Evolutionary conservation across 2,888 invertebrate genomes (phyloP).

Genomic region (Scaptomyza caliginosa): DNA sequence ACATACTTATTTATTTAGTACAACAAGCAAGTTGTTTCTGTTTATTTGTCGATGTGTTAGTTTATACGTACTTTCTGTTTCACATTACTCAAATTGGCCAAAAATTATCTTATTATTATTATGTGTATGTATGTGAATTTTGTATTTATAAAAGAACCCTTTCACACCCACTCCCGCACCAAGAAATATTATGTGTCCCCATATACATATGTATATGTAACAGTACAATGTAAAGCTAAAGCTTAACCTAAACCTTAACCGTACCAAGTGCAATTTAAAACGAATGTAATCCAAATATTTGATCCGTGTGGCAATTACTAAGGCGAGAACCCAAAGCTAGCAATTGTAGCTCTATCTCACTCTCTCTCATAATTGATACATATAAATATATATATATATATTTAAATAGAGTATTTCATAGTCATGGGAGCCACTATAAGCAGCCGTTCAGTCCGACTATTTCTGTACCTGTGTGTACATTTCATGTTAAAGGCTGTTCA

Average conservation of each 20-base stretch:
- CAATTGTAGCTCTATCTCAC: constrained; percentile 29
- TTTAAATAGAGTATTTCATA: constrained; percentile 14
- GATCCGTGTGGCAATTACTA: constrained; percentile 29
- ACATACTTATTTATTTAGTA: constrained; percentile 45
- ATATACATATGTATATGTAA: constrained; percentile 14
- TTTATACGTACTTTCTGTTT: constrained; percentile 17
- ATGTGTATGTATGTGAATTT: constrained; percentile 29
- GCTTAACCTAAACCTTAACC: constrained; percentile 44
- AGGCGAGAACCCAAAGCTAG: constrained; percentile 27
- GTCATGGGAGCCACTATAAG: constrained; percentile 13
- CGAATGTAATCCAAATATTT: constrained; percentile 38
- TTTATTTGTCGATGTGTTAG: constrained; percentile 8
- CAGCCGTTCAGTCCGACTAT: constrained; percentile 22
- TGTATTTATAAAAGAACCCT: neutral
- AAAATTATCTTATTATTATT: constrained; percentile 36
- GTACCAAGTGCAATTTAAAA: constrained; percentile 72
- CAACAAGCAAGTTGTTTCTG: constrained; percentile 13
- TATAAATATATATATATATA: no score
- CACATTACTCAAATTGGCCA: constrained; percentile 52
- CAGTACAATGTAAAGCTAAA: constrained; percentile 50
- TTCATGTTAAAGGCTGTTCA: constrained; percentile 15
- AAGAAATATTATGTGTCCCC: constrained; percentile 6
- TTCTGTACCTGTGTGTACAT: constrained; percentile 31
- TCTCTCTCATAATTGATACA: constrained; percentile 27
- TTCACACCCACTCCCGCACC: neutral